Evolutionary conservation across 1,140 invertebrate genomes (phyloP).

Genomic region (Campoletis sonorensis): DNA sequence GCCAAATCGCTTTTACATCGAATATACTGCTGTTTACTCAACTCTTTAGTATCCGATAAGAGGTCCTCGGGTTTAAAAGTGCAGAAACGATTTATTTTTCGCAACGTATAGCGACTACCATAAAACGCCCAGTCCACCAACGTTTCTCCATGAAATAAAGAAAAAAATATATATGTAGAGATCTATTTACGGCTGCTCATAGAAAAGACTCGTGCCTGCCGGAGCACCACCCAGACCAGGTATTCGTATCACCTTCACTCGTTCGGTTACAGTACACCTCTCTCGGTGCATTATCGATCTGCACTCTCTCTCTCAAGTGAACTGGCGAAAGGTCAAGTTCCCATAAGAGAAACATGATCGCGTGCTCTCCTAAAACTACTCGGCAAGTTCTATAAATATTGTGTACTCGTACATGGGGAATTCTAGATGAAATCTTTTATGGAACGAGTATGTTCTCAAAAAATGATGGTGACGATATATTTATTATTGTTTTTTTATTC

Average conservation of each 20-base stretch:
- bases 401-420: neutral
- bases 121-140: neutral
- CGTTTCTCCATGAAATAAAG: neutral
- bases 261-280: neutral
- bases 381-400: conserved; percentile 14
- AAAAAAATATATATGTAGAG: neutral
- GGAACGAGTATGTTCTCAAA: neutral
- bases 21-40: neutral
- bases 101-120: neutral
- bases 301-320: conserved; percentile 20
- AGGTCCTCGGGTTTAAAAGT: neutral
- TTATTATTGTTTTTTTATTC: too few relatives aligned
- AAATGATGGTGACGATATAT: too few relatives aligned
- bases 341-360: conserved; percentile 51
- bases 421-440: neutral
- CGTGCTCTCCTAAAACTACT: conserved; percentile 41
- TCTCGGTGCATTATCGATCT: conserved; percentile 33
- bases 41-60: neutral
- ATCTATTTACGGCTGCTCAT: neutral
- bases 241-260: conserved; percentile 42
- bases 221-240: conserved; percentile 24
- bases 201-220: conserved; percentile 7
- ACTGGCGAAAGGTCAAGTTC: conserved; percentile 52
- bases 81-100: neutral
- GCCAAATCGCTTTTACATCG: too few relatives aligned